These are phyloP conservation scores for Exaiptasia diaphana DNA, from an alignment of 64 coral and sea anemone genomes.

Conservation along the genomic window DNA sequence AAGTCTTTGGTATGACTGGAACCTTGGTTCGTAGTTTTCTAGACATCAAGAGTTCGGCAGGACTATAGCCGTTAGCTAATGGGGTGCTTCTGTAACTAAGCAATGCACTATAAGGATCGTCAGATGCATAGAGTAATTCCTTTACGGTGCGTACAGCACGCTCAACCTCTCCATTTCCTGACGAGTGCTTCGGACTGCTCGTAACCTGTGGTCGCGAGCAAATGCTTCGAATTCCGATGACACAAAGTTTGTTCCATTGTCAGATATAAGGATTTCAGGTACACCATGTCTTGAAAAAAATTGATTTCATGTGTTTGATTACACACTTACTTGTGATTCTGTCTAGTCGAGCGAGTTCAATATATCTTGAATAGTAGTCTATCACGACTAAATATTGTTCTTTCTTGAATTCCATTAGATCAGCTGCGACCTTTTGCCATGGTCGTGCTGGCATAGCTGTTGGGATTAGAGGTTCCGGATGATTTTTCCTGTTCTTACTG, in stretches of 20 bases:
- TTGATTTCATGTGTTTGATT: constrained; percentile 51
- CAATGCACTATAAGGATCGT: constrained; percentile 36
- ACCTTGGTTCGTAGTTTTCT: constrained; percentile 24
- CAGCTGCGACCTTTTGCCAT: too few species aligned
- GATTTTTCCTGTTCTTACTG: too few species aligned
- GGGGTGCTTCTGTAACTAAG: constrained; percentile 51
- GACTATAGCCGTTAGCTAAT: constrained; percentile 12
- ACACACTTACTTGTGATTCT: too few species aligned
- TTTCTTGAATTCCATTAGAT: too few species aligned
- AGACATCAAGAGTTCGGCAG: constrained; percentile 42
- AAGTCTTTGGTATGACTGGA: neutral
- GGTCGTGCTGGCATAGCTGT: too few species aligned
- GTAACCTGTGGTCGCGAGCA: constrained; percentile 16
- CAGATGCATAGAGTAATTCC: constrained; percentile 4
- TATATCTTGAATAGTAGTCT: too few species aligned
- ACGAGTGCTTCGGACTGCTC: constrained; percentile 1
- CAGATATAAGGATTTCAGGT: constrained; percentile 33
- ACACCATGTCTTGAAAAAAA: constrained; percentile 38
- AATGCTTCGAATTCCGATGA: constrained; percentile 29
- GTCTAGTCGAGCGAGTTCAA: too few species aligned
- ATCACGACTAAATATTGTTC: too few species aligned
- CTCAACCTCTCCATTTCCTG: constrained; percentile 32
- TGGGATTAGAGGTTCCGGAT: too few species aligned
- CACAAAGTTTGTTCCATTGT: constrained; percentile 30
- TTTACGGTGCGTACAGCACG: constrained; percentile 15